Percentiles rank a stretch among this genome's conserved stretches.
phyloP scores from a whole-genome alignment of 1,140 invertebrate species.

The Cephus cinctus region DNA sequence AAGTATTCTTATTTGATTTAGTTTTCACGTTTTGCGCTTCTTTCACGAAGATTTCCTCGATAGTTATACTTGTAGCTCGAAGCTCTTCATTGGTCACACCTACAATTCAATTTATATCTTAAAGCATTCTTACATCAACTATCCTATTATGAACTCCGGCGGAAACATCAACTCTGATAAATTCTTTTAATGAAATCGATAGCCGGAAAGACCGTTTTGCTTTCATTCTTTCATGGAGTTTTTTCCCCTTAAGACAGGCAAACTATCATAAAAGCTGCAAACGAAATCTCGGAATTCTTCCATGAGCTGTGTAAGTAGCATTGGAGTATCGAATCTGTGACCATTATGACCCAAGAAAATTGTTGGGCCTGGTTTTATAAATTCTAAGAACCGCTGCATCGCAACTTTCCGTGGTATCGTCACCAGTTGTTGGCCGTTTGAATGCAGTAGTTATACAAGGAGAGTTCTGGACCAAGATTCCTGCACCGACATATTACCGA shows the following conservation, averaged over 20 bases:
- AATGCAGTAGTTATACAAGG: no score
- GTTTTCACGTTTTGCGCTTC: slow-evolving; percentile 3
- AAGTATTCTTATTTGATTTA: slow-evolving; percentile 6
- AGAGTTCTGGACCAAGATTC: no score
- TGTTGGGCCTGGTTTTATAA: not conserved
- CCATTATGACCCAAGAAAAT: slow-evolving; percentile 7
- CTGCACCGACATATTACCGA: no score
- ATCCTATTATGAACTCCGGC: slow-evolving; percentile 1
- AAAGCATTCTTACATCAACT: slow-evolving; percentile 6
- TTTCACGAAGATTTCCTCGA: not conserved
- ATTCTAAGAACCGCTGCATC: not conserved
- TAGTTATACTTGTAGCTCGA: not conserved
- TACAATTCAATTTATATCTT: not conserved
- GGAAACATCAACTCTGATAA: not conserved
- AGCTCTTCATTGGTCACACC: slow-evolving; percentile 1
- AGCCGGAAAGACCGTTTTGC: slow-evolving; percentile 1
- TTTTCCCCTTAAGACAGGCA: slow-evolving; percentile 2
- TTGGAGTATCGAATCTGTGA: slow-evolving; percentile 6
- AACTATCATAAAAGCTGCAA: not conserved
- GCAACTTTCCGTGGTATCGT: slow-evolving; percentile 4
- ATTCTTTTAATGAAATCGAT: slow-evolving; percentile 1
- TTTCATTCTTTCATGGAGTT: slow-evolving; percentile 1
- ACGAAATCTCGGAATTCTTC: slow-evolving; percentile 1
- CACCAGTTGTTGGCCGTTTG: not conserved
- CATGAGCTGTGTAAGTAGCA: no score